These are phyloP conservation scores for Napeogenes inachia DNA, from an alignment of 2,888 invertebrate species.

Conservation along the genomic window DNA sequence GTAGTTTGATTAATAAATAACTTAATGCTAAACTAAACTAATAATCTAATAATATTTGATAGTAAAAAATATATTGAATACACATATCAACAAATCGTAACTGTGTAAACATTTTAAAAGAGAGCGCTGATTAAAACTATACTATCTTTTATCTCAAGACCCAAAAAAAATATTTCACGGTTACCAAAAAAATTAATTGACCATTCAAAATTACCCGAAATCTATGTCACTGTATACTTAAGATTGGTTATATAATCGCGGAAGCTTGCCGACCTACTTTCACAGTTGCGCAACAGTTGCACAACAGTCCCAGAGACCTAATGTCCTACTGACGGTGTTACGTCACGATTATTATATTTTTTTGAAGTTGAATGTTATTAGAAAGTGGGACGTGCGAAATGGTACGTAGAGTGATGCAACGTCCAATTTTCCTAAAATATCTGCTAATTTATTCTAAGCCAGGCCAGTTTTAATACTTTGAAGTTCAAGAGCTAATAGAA, in stretches of 20 bases:
- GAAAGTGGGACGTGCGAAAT: constrained; percentile 71
- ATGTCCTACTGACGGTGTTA: constrained; percentile 66
- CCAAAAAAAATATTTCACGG: constrained; percentile 8
- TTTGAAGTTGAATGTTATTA: constrained; percentile 65
- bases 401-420: constrained; percentile 39
- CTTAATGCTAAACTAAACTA: no score
- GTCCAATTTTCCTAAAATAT: constrained; percentile 14
- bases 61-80: no score
- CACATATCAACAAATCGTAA: neutral
- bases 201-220: constrained; percentile 30
- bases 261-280: constrained; percentile 71
- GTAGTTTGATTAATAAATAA: no score
- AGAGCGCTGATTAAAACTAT: no score
- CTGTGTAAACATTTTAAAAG: neutral
- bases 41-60: no score
- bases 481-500: no score
- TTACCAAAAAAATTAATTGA: constrained; percentile 19
- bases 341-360: constrained; percentile 56
- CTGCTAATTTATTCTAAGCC: no score
- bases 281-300: constrained; percentile 66
- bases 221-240: constrained; percentile 50
- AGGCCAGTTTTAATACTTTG: no score
- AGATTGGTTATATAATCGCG: constrained; percentile 61
- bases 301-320: constrained; percentile 67
- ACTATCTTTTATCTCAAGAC: no score